phyloP scores from a whole-genome alignment of 1,140 invertebrate genomes.

The Penaeus vannamei region DNA sequence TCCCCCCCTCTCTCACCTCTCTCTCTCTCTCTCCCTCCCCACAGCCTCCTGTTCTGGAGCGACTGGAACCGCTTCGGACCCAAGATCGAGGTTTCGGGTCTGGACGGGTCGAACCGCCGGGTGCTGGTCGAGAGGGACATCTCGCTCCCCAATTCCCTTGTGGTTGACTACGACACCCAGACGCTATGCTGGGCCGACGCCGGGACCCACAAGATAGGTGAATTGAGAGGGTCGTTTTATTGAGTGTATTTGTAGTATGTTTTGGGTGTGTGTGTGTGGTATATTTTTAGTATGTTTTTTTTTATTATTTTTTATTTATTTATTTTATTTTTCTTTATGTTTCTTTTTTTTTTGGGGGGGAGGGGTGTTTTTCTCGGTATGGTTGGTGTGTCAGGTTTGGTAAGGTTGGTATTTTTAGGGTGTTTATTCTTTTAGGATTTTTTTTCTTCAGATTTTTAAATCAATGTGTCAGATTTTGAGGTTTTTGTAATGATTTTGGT shows the following conservation, averaged over 20 bases:
- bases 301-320: too few relatives aligned
- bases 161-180: constrained; percentile 84
- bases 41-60: constrained; percentile 95
- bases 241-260: not conserved
- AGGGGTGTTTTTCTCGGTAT: too few relatives aligned
- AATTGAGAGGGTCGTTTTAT: not conserved
- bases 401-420: too few relatives aligned
- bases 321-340: too few relatives aligned
- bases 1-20: too few relatives aligned
- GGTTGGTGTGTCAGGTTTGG: too few relatives aligned
- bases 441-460: too few relatives aligned
- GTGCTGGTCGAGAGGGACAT: constrained; percentile 76
- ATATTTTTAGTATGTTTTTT: not conserved
- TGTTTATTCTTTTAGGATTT: too few relatives aligned
- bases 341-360: too few relatives aligned
- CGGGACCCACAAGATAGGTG: constrained; percentile 82
- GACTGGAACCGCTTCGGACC: constrained; percentile 95
- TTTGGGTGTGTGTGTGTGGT: too few relatives aligned
- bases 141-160: constrained; percentile 78
- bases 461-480: too few relatives aligned
- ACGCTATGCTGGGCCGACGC: constrained; percentile 97
- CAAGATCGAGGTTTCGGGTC: constrained; percentile 93
- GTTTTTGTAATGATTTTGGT: too few relatives aligned
- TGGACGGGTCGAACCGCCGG: constrained; percentile 88
- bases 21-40: not conserved